Base-by-base conservation (phyloP, 2,113 vertebrate species). In the Dasyprocta punctata region DNA sequence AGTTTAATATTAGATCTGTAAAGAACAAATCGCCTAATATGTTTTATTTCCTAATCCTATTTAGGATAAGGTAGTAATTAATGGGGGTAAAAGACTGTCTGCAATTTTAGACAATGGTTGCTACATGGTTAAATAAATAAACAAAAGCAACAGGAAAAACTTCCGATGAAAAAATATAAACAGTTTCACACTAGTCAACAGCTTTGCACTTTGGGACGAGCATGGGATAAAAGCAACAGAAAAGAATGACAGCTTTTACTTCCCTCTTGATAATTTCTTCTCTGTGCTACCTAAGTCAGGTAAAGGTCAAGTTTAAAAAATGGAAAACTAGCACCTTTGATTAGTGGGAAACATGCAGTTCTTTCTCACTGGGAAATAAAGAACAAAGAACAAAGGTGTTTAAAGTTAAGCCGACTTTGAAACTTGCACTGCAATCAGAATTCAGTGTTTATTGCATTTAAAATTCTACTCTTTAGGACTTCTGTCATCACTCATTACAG, bases 111-210 rank as follows among this genome's bases (percentile, higher is more conserved):
- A 24, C 7, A 80, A 20, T 44, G 81, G 26, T 52, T 47, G 63
- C 20, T 33, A 71, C 14, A 10, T 47, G 38, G 73, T 89, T n/a
- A 93, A 84, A 83, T 84, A 73, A 71, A 87, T 60, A 71, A 96
- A 89, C 58, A 41, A 92, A 47, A 87, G 82, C 12, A 58, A 93
- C 73, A 65, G 13, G 12, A 92, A 91, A 82, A n/a, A 67, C 6
- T 63, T 92, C 60, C 24, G 6, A 90, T 6, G n/a, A 82, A 90
- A 67, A 97, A 95, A 92, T 69, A 56, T 8, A 96, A 54, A 54
- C 92, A 93, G 5, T 84, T 92, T 97, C 84, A 92, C 60, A 83
- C 58, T 92, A 95, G 58, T 95, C 83, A 89, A 88, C 47, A 95
- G 47, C 67, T 92, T 92, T 93, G 54, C n/a, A 89, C 47, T 92